Conservation (phyloP, 2,113 vertebrate genomes). For the Nettapus auritus region DNA sequence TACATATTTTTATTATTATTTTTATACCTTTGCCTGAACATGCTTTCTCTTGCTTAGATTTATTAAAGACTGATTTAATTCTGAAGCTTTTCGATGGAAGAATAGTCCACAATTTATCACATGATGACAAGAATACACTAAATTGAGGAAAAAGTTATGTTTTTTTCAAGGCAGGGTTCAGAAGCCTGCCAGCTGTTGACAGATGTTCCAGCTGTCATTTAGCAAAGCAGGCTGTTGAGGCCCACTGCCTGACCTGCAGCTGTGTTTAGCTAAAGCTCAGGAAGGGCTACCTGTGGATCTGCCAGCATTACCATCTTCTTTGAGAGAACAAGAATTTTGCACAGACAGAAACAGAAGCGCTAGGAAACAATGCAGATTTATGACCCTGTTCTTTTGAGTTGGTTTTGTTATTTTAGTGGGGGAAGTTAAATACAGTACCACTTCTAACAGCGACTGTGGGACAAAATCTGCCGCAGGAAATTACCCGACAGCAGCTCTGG, state of each 20-base stretch:
- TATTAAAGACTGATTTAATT: background rate
- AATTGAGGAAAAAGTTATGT: background rate
- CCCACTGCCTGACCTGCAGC: background rate
- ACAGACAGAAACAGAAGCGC: fast-evolving
- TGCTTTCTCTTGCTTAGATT: background rate
- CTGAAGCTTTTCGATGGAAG: background rate
- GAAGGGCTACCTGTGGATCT: background rate
- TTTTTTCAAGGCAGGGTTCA: background rate
- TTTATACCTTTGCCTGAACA: background rate
- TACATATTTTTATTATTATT: background rate
- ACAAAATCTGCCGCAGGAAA: background rate
- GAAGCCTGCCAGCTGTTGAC: background rate
- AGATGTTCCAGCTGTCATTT: background rate
- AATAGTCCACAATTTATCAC: background rate
- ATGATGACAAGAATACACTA: background rate
- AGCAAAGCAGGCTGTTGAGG: background rate
- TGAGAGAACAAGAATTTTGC: background rate
- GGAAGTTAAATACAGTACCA: background rate
- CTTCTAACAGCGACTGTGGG: background rate
- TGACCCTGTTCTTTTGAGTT: background rate
- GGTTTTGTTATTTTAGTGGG: background rate
- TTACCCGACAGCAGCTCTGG: background rate
- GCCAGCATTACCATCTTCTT: background rate
- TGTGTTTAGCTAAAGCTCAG: background rate
- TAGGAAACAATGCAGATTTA: background rate